phyloP scores from a whole-genome alignment of 2,113 vertebrate species.

The Peromyscus leucopus region DNA sequence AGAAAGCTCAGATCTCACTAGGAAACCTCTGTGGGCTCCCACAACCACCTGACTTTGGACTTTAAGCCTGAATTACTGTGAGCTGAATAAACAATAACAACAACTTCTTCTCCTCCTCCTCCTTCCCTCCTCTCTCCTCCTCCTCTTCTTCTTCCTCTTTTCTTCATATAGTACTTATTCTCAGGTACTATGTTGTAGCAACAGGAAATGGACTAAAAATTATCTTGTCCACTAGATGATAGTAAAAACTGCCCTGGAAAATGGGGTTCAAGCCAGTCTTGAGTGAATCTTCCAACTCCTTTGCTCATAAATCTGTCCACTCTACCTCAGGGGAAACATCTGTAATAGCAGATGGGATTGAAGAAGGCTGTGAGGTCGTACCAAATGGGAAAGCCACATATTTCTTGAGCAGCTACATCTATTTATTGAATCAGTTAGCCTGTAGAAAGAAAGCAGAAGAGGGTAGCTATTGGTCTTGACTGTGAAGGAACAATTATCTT shows the following conservation, averaged over 20 bases:
- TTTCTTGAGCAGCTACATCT: neutral
- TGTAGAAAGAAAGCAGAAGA: neutral
- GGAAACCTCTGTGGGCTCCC: no score
- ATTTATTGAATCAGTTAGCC: neutral
- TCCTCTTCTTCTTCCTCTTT: neutral
- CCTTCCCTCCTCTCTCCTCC: neutral
- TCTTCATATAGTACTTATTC: neutral
- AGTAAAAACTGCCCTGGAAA: neutral
- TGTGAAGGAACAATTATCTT: neutral
- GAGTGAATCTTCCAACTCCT: neutral
- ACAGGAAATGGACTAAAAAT: neutral
- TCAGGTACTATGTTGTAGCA: neutral
- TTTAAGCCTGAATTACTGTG: neutral
- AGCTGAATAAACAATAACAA: neutral
- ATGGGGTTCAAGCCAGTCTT: neutral
- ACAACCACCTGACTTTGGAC: neutral
- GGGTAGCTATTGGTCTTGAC: neutral
- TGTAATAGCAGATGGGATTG: neutral
- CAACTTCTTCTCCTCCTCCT: neutral
- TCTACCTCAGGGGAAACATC: neutral
- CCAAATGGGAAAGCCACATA: neutral
- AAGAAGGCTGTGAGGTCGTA: neutral
- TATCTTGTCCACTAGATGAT: neutral
- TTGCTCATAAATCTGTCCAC: neutral
- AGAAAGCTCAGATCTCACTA: no score